These are phyloP conservation scores for Misgurnus anguillicaudatus DNA, from an alignment of 2,113 vertebrate genomes.

Conservation along the genomic window DNA sequence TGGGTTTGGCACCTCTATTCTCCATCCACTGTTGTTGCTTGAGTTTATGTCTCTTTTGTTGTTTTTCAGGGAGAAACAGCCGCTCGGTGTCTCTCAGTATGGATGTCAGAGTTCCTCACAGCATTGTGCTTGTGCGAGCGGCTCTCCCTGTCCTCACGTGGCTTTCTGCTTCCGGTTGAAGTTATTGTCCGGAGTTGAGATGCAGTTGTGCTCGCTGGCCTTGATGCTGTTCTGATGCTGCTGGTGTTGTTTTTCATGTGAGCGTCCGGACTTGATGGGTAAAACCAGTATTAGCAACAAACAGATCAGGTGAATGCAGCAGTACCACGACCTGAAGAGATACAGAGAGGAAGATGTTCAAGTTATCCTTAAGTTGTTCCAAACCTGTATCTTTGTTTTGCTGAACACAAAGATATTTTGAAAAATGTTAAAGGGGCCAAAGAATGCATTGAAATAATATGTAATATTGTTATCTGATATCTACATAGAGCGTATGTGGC, in stretches of 20 bases:
- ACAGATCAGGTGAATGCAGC: constrained; percentile 84
- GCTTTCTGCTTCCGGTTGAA: constrained; percentile 83
- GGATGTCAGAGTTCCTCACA: constrained; percentile 47
- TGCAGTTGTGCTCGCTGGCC: constrained; percentile 70
- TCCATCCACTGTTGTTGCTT: constrained; percentile 51
- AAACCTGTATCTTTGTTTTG: too few species aligned
- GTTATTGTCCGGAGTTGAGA: constrained; percentile 82
- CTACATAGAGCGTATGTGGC: too few species aligned
- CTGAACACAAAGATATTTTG: too few species aligned
- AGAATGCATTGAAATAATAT: too few species aligned
- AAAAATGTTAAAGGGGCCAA: too few species aligned
- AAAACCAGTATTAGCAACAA: constrained; percentile 82
- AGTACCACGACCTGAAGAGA: constrained; percentile 87
- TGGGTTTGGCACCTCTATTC: constrained; percentile 45
- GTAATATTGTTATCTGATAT: too few species aligned
- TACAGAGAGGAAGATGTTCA: not conserved
- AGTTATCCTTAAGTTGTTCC: too few species aligned
- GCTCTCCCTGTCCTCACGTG: constrained; percentile 71
- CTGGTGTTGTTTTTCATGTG: constrained; percentile 68
- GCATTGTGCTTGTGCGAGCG: constrained; percentile 34
- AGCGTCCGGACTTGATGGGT: constrained; percentile 80
- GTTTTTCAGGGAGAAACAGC: constrained; percentile 62
- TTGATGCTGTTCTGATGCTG: constrained; percentile 61
- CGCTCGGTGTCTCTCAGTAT: constrained; percentile 55
- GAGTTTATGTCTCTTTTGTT: constrained; percentile 58